Evolutionary conservation across 2,888 invertebrate genomes (phyloP), one percentile per base, ranked within the genome.

Genomic region (Drosophila mettleri): DNA sequence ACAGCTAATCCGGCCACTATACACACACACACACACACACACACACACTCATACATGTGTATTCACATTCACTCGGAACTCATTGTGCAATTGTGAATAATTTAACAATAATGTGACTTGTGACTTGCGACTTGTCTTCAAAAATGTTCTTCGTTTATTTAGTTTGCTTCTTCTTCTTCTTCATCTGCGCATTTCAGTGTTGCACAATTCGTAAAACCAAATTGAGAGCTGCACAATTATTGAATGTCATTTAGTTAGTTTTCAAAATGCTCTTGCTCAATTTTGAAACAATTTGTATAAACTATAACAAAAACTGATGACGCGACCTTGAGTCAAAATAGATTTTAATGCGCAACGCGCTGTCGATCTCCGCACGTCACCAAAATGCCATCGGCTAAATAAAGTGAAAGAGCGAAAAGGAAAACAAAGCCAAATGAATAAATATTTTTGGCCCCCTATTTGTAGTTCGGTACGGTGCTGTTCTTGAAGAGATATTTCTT

Each of bases 261-360:
- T 20, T 20, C 9, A 31, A 1, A 14, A 8, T 6, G 27, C 1
- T 31, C 27, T 31, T 22, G 20, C 34, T 49, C 52, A 55, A 41
- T 73, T 73, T 45, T 27, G 45, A 36, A 38, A 51, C 52, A 52
- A 62, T 49, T 58, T 60, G 45, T 48, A 64, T 67, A 62, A 62
- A 71, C 65, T 63, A 61, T 66, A 61, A 64, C 57, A 68, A 66
- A 74, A 72, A 72, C 70, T 84, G 82, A 81, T 81, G 89, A 89
- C 74, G 74, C 67, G 84, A 78, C 84, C 89, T 89, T 89, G 89
- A 70, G 81, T 81, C 41, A 63, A 86, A 87, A 84, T 87, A 84
- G 87, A 86, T 66, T 81, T 69, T 73, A 78, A 72, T 84, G 71
- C 68, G 87, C 84, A 57, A 80, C 70, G 71, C 51, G 69, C 22